Evolutionary conservation across 1,140 invertebrate genomes (phyloP), one percentile per base, ranked within the genome.

Genomic region (Mactra quadrangularis): DNA sequence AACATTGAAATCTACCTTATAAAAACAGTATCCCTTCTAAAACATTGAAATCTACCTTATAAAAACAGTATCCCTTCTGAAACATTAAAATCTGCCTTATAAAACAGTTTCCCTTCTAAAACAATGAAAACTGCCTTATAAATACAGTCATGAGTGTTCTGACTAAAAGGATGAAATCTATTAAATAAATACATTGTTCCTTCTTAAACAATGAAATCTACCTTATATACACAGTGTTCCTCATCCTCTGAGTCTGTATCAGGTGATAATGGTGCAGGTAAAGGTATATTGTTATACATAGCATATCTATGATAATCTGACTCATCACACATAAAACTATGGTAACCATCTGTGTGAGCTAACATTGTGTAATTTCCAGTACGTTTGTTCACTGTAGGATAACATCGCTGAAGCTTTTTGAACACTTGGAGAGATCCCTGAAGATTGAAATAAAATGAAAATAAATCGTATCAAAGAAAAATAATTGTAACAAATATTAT

Each of bases 221-320:
- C n/a, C 19, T 31, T 50, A 52, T 22, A 27, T n/a, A 22, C 38
- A 31, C 38, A 9, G 22, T 47, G 29, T 19, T 62, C 52, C n/a
- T 82, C 78, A 9, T 82, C 78, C 7, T 81, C 78, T 3, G 66
- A 62, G n/a, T 82, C 78, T 19, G 41, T 50, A 33, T 72, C 68
- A 19, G 78, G 78, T 7, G 66, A 57, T 22, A 82, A 35, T 1
- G 78, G 62, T 33, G 66, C 66, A 19, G 78, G 78, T 9, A 82
- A 31, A 15, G 33, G 19, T 9, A 82, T 7, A 27, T 82, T 57
- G 29, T 82, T 82, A 53, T 82, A 82, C 66, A 72, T 72, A 38
- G 78, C 78, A 55, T 72, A 82, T 25, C 78, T 29, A 31, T 82
- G 62, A 53, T 82, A 82, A 15, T 82, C 78, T 3, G 66, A 50